Evolutionary conservation across 1,140 invertebrate species (phyloP), one percentile per base, ranked within the genome.

Genomic region (Holcopasites calliopsidis): DNA sequence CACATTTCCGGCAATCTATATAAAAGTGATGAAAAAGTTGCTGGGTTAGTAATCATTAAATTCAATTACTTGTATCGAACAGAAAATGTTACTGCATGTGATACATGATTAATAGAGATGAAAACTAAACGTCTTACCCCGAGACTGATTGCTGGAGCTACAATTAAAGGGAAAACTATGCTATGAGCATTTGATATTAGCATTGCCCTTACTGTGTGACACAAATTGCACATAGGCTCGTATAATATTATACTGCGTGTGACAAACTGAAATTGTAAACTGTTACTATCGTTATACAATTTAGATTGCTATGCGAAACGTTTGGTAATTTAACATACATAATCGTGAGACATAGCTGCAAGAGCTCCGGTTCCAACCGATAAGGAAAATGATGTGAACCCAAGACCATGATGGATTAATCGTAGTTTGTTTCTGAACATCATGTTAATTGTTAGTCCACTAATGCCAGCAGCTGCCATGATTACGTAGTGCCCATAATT

Each of bases 101-200:
- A 44, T 13, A 40, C 38, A 40, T 13, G 42, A 44, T 13, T 1
- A 44, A 10, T 57, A 38, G 13, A 38, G 10, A 64, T 28, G 33
- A 61, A 49, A 26, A 55, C n/a, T n/a, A n/a, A n/a, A n/a, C n/a
- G n/a, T 44, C 11, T 82, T 91, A 94, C 93, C 88, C 92, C 88
- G 58, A 93, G 89, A 68, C 85, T 87, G 70, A 88, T 82, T 4
- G 88, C 13, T 16, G 93, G 91, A 5, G 86, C 85, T 23, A 93
- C n/a, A 0, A 93, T 8, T 77, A 93, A 58, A 11, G 93, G 92
- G 79, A 93, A 92, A 8, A 87, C 13, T 0, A 92, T 18, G 1
- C 90, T 90, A 11, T 87, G 44, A 3, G 18, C 49, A 16, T 77
- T 13, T 84, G 93, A 92, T 2, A 92, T 4, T 3, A 77, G 54